Evolutionary conservation across 2,797 vertebrate species (phyloP), one percentile per base, ranked within the genome.

Genomic region (Gila robusta): DNA sequence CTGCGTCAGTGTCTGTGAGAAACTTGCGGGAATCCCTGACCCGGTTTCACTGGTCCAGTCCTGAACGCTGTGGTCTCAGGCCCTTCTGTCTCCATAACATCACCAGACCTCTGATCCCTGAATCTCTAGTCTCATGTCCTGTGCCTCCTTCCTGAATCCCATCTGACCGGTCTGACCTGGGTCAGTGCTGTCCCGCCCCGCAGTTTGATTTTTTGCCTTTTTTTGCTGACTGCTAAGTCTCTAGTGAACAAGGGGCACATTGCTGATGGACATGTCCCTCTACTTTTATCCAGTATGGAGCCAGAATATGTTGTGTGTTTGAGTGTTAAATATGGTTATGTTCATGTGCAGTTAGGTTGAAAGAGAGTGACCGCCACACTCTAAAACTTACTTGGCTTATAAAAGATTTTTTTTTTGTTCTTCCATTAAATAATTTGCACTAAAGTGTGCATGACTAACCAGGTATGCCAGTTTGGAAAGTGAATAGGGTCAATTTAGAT

Each of bases 131-230:
- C 26, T 52, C 12, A 37, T 26, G 47, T 76, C 37, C 39, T 79
- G 37, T 32, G 77, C 39, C 77, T 47, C 59, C 56, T 66, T 64
- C 59, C 56, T 66, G n/a, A 47, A 79, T 17, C 37, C 59, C 59
- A 76, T 83, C 28, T 76, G 82, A 83, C 72, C 26, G 21, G 14
- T 66, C 44, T 83, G 44, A 83, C 72, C 72, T 52, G 32, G 44
- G 59, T 64, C 70, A 49, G 39, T 14, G 17, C 39, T 73, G 1
- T 73, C 26, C 39, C 0, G 70, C 3, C 26, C 39, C 0, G 70
- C 3, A 59, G 23, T 26, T 26, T 54, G 21, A 5, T 32, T 23
- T 71, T 37, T 82, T 32, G 19, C 2, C 19, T 26, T 23, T 39
- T 70, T 72, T 49, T 64, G 19, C 56, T 74, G 80, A 71, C 32